phyloP scores from a whole-genome alignment of 2,888 invertebrate genomes.

The Andrena camellia region DNA sequence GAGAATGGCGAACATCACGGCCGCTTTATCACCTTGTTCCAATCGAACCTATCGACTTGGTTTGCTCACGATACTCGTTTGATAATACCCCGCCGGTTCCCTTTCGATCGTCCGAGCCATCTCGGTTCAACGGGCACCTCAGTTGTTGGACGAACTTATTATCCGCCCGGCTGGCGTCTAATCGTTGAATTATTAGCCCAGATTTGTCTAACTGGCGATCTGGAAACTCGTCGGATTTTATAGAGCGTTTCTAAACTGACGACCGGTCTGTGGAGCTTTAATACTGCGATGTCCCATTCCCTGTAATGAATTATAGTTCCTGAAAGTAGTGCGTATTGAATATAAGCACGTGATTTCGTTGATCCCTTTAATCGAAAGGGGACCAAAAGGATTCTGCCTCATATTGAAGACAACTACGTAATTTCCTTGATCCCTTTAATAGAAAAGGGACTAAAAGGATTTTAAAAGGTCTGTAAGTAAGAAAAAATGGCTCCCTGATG shows the following conservation, averaged over 20 bases:
- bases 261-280: neutral
- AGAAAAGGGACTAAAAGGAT: too few relatives aligned
- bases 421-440: too few relatives aligned
- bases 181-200: constrained; percentile 69
- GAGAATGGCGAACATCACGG: constrained; percentile 61
- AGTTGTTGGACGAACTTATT: constrained; percentile 64
- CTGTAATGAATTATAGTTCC: too few relatives aligned
- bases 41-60: constrained; percentile 72
- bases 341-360: too few relatives aligned
- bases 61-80: constrained; percentile 65
- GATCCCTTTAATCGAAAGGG: too few relatives aligned
- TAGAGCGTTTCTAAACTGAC: neutral
- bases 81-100: constrained; percentile 43
- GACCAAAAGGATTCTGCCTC: too few relatives aligned
- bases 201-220: constrained; percentile 51
- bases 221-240: constrained; percentile 30
- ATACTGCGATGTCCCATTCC: neutral
- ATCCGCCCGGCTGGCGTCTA: constrained; percentile 65
- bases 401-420: too few relatives aligned
- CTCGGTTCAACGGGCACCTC: constrained; percentile 27
- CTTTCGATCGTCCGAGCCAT: constrained; percentile 39
- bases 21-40: constrained; percentile 72
- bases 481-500: too few relatives aligned
- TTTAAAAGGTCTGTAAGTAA: too few relatives aligned
- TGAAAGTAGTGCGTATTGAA: too few relatives aligned